Percentiles rank a stretch among this genome's conserved stretches.
Conservation (phyloP, 2,797 vertebrate species). For the Triplophysa yarkandensis region DNA sequence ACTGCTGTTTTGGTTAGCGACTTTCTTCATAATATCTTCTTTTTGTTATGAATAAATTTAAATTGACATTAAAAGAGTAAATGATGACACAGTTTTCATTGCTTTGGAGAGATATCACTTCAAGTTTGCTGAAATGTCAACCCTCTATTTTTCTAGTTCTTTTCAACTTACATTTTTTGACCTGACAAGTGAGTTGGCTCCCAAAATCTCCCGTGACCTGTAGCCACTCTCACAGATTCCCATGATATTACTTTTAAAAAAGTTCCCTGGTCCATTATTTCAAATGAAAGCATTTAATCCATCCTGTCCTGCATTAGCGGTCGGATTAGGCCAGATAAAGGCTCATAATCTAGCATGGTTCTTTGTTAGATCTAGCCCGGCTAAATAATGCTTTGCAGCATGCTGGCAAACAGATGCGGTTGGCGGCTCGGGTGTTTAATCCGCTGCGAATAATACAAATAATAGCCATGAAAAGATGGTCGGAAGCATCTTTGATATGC, state of each 20-base stretch:
- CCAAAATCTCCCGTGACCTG: constrained; percentile 15
- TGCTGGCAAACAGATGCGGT: constrained; percentile 59
- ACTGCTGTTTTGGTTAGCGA: no score
- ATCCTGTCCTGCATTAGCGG: constrained; percentile 77
- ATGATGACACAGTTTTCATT: no score
- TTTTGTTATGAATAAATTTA: no score
- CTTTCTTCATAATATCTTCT: no score
- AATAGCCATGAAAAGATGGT: constrained; percentile 59
- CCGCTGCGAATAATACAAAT: constrained; percentile 69
- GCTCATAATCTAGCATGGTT: constrained; percentile 71
- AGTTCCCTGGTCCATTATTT: constrained; percentile 75
- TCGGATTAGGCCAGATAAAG: constrained; percentile 79
- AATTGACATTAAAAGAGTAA: no score
- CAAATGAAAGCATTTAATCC: constrained; percentile 79
- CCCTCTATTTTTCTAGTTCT: no score
- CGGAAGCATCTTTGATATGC: constrained; percentile 59
- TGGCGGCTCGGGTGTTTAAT: constrained; percentile 64
- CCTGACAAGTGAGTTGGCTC: constrained; percentile 55
- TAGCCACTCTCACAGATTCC: constrained; percentile 67
- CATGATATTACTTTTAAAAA: constrained; percentile 72
- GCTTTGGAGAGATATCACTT: no score
- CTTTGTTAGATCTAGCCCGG: constrained; percentile 73
- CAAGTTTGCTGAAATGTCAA: no score
- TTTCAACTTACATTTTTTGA: background rate
- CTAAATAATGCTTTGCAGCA: constrained; percentile 55